Base-by-base conservation (phyloP, 2,797 vertebrate species). In the Podarcis lilfordi region DNA sequence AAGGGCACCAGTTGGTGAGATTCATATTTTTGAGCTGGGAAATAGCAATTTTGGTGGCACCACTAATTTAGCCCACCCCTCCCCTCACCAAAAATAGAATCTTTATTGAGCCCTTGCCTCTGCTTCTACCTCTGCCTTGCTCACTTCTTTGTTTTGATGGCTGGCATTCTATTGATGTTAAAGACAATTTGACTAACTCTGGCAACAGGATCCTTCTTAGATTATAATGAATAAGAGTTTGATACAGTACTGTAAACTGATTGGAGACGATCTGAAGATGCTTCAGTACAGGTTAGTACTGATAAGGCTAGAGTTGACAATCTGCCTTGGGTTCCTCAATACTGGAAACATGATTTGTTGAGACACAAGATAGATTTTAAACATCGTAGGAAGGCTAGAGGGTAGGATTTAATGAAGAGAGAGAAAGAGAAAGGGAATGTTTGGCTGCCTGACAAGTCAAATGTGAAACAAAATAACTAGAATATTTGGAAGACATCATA, bases 321-420 rank as follows among this genome's bases (percentile, higher is more conserved):
- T 3, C 82, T 84, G 9, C 40, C 92, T 91, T 89, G 40, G 88
- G 32, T 55, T 59, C 8, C n/a, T 87, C 29, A 40, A 3, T n/a
- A 9, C 8, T 7, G 8, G 82, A 21, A 9, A 69, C 10, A 84
- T 2, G 55, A 85, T 37, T 61, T 40, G 29, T 8, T 55, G 82
- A 91, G 50, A 88, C 90, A 83, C 21, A 89, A 59, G 69, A 86
- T 61, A 85, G 91, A 85, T 88, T 21, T 80, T 85, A 87, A 69
- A 87, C 89, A 91, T 4, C 9, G 80, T 66, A 86, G 86, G 64
- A 92, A 75, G 55, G 27, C 77, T 84, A 43, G 92, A 87, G 23
- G 74, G 45, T 89, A 25, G 85, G 88, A 88, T 59, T 9, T 23
- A 29, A 50, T 69, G 69, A 74, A 77, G 35, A 21, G 29, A 45